phyloP scores from a whole-genome alignment of 2,113 vertebrate genomes.

The Isichthys henryi region DNA sequence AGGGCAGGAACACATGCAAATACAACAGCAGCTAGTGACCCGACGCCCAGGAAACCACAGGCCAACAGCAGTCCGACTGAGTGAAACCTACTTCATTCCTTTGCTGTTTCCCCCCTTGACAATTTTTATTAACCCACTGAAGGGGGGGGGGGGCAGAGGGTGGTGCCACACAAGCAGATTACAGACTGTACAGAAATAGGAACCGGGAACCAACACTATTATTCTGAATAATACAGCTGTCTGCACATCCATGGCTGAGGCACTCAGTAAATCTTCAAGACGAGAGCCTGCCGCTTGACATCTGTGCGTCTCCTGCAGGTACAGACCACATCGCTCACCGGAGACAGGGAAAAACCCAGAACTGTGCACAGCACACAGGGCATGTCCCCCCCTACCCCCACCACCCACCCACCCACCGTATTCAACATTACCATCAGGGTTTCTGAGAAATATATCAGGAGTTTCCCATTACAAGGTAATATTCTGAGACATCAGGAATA shows the following conservation, averaged over 20 bases:
- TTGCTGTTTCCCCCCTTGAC: neutral
- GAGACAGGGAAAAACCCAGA: neutral
- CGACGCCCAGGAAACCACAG: neutral
- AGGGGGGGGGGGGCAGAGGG: neutral
- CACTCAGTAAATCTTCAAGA: neutral
- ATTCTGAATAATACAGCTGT: neutral
- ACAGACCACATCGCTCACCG: neutral
- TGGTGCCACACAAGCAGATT: neutral
- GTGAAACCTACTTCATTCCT: neutral
- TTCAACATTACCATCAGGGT: neutral
- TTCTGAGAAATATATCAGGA: neutral
- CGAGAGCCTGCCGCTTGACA: neutral
- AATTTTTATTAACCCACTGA: neutral
- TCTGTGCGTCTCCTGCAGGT: neutral
- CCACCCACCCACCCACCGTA: neutral
- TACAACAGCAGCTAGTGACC: neutral
- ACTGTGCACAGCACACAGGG: neutral
- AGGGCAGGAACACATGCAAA: neutral
- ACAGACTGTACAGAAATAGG: neutral
- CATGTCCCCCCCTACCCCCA: too few relatives aligned
- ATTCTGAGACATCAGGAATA: neutral
- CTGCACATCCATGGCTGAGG: neutral
- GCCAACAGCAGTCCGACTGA: neutral
- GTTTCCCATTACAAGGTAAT: conserved; percentile 11
- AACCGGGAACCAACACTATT: neutral